Evolutionary conservation across 2,113 vertebrate genomes (phyloP).

Genomic region (Phoenicopterus ruber): DNA sequence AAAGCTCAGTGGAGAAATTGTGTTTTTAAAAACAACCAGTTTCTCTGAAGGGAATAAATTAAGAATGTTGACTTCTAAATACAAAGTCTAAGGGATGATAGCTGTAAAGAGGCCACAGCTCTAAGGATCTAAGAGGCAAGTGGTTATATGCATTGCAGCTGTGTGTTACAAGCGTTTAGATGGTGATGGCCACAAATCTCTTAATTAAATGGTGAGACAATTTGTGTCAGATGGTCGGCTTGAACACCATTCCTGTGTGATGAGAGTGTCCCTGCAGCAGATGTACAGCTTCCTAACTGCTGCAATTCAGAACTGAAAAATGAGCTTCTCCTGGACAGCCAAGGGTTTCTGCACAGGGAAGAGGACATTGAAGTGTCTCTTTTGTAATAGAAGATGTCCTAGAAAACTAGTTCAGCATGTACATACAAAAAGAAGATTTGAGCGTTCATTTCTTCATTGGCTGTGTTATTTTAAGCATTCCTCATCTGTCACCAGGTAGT

Average conservation of each 20-base stretch:
- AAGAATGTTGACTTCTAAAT: neutral
- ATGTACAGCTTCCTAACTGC: neutral
- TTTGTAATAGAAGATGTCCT: neutral
- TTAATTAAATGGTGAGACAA: neutral
- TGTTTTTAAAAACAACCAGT: neutral
- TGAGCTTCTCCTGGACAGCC: neutral
- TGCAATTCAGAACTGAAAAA: neutral
- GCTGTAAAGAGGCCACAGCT: neutral
- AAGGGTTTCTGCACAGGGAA: neutral
- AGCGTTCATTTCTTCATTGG: neutral
- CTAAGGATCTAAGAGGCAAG: neutral
- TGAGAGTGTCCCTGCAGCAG: neutral
- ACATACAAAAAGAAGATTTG: neutral
- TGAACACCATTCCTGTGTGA: neutral
- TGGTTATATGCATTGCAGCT: rapidly evolving
- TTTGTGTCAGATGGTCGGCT: neutral
- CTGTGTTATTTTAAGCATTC: neutral
- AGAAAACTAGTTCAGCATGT: neutral
- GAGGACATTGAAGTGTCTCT: neutral
- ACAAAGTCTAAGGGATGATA: neutral
- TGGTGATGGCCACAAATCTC: neutral
- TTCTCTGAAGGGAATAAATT: neutral
- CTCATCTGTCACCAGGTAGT: neutral
- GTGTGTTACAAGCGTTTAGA: neutral
- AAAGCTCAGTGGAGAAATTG: neutral